Base-by-base conservation (phyloP, 2,888 invertebrate genomes). In the Drosophila ustulata region DNA sequence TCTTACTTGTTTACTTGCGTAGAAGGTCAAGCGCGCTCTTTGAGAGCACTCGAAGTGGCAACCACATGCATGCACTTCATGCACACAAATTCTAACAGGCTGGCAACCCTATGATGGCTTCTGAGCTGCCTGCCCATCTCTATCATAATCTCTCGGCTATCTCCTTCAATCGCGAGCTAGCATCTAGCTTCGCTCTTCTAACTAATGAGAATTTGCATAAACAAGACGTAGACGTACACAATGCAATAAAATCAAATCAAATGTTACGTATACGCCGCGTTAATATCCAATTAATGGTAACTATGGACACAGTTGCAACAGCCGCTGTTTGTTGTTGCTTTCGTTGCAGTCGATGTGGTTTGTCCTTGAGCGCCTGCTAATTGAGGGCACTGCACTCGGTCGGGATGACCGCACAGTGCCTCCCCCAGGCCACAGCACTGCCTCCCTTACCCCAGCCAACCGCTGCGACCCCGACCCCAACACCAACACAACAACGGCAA, bases 381-480 rank as follows among this genome's bases (percentile, higher is more conserved):
- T 85, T 87, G 88, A 89, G 90, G 90, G 88, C 91, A 90, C 80
- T 90, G 90, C 90, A 90, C 90, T 89, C 85, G 55, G 71, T 57
- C 56, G 65, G 75, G 71, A 75, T 77, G 81, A 81, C 76, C 87
- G 79, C 79, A 82, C 66, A 62, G 49, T 58, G 34, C 58, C 6
- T 2, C 25, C 11, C 8, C 25, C 32, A n/a, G n/a, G 4, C 23
- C 23, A n/a, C 30, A 32, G 30, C 43, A 28, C 6, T 52, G 32
- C 28, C 50, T 51, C 13, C 34, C 30, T 28, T 37, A 2, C 37
- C 9, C 32, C 11, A 11, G 37, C 37, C 3, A 11, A 13, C 11
- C 51, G 13, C 23, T 13, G 32, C 37, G 5, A 13, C 45, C 52
- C n/a, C 18, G 23, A 51, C 61, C 51, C 52, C 53, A 34, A 13